Evolutionary conservation across 1,140 invertebrate species (phyloP), one percentile per base, ranked within the genome.

Genomic region (Caenorhabditis briggsae): DNA sequence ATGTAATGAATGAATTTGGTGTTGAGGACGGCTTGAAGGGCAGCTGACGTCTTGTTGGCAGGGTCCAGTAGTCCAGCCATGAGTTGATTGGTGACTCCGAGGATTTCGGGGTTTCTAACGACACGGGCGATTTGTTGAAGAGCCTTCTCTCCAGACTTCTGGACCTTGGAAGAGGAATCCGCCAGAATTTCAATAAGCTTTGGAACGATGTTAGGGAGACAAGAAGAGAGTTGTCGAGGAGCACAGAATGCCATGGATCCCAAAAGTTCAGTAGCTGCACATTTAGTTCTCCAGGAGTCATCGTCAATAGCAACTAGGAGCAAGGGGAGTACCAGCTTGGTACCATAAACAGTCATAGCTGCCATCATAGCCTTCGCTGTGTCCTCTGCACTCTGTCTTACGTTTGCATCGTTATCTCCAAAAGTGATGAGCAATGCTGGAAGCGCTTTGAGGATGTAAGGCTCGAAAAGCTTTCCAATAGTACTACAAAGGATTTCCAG

Each of bases 1-100:
- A 99, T 98, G 92, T 99, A 98, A 93, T 99, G 98, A 59, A 99
- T 97, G 93, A 99, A 99, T 93, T 98, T 96, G 0, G 97, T 99
- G 91, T 98, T 96, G 18, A 99, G 93, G 41, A 99, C 94, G 2
- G 96, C 97, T 92, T 97, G 96, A 25, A 93, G 96, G 97, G 9
- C 94, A 94, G 84, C 84, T 2, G 96, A 96, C 0, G 98, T 99
- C 93, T 97, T 97, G 90, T 96, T 96, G 0, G 96, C 96, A 1
- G 98, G 98, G 94, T 99, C 97, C 93, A 98, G 96, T 2, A 99
- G 93, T 8, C 97, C 98, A 93, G 96, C 95, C 11, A 99, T 93
- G 18, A 99, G 93, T 1, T 97, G 96, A 6, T 97, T 96, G 92
- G 97, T 97, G 0, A 96, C 96, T 90, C 90, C 86, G 86, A 90